These are phyloP conservation scores for Catharus fuscescens DNA, from an alignment of 2,113 vertebrate species.

Conservation along the genomic window DNA sequence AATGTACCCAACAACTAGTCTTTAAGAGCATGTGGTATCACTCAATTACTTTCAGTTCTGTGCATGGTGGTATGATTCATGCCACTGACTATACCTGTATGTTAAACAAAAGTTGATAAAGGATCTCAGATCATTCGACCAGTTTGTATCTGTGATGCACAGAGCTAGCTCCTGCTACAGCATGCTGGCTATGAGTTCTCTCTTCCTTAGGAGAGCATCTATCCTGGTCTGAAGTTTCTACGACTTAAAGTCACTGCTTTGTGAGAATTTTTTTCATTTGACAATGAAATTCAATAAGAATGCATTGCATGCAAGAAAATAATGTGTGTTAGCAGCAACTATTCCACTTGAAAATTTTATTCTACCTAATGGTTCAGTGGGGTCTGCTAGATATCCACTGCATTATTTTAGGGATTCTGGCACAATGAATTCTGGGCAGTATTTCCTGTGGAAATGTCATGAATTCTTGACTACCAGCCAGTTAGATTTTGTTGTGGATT, in stretches of 20 bases:
- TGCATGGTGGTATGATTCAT: neutral
- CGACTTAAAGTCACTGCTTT: neutral
- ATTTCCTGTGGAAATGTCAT: neutral
- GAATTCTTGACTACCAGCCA: neutral
- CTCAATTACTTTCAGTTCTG: neutral
- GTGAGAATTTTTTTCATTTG: neutral
- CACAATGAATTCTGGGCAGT: neutral
- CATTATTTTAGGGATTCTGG: neutral
- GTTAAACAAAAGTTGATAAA: neutral
- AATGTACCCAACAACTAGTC: neutral
- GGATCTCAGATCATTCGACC: neutral
- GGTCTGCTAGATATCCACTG: neutral
- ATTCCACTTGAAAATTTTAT: neutral
- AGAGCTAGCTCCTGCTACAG: neutral
- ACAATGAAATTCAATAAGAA: neutral
- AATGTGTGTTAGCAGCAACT: neutral
- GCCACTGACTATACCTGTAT: neutral
- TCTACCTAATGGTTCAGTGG: neutral
- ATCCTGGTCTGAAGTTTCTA: fast-evolving
- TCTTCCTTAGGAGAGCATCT: neutral
- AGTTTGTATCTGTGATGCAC: neutral
- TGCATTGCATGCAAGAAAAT: neutral
- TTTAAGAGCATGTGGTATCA: neutral
- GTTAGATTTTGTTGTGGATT: neutral
- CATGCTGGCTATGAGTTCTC: fast-evolving